phyloP scores from a whole-genome alignment of 2,797 vertebrate genomes.

The Molothrus aeneus region DNA sequence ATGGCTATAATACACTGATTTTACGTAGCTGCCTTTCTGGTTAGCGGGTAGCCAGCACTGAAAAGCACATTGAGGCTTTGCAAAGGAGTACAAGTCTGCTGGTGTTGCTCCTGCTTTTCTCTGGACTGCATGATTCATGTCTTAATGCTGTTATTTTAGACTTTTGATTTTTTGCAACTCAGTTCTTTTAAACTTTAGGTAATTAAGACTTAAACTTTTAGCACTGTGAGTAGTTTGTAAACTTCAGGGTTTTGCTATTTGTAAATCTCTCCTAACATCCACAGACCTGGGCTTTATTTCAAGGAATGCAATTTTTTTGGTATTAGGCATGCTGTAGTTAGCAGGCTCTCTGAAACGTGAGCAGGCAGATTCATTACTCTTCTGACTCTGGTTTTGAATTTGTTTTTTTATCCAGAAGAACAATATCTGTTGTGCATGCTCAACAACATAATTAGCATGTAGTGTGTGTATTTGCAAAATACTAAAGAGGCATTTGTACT shows the following conservation, averaged over 20 bases:
- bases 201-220: background rate
- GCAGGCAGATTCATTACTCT: background rate
- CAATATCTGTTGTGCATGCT: background rate
- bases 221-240: background rate
- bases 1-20: background rate
- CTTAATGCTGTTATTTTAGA: background rate
- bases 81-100: background rate
- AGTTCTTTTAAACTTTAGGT: background rate
- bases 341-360: background rate
- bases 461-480: background rate
- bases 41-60: background rate
- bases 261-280: background rate
- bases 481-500: background rate
- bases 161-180: background rate
- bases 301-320: background rate
- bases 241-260: background rate
- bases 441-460: background rate
- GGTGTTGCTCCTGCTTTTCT: background rate
- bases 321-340: background rate
- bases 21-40: background rate
- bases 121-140: background rate
- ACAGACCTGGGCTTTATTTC: background rate
- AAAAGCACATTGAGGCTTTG: background rate
- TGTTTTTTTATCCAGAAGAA: background rate
- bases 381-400: background rate